Evolutionary conservation across 30 jellyfish, hydroid and myxozoan species (phyloP).

Genomic region (Pelagia noctiluca): DNA sequence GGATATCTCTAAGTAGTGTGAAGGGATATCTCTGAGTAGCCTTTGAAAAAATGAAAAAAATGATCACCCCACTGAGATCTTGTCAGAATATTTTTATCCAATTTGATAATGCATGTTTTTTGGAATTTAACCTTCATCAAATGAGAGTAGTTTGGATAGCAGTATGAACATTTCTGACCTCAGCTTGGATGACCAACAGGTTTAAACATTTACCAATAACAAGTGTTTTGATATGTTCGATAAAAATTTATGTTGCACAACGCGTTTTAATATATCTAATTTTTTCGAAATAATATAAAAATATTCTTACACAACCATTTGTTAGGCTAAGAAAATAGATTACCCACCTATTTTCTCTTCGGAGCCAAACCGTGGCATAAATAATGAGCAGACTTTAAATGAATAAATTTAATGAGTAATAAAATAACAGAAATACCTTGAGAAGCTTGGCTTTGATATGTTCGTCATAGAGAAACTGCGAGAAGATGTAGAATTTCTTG

Average conservation of each 20-base stretch:
- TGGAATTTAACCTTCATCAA: background rate
- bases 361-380: background rate
- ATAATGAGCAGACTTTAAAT: background rate
- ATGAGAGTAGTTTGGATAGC: background rate
- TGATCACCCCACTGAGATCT: too few relatives aligned
- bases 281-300: background rate
- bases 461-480: conserved; percentile 96
- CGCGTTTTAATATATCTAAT: background rate
- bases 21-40: too few relatives aligned
- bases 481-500: conserved; percentile 95
- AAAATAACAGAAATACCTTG: conserved; percentile 76
- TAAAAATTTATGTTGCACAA: too few relatives aligned
- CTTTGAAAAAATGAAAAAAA: too few relatives aligned
- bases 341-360: background rate
- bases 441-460: conserved; percentile 94
- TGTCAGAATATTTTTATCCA: background rate
- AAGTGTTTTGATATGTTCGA: too few relatives aligned
- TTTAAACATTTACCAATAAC: too few relatives aligned
- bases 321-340: background rate
- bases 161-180: too few relatives aligned
- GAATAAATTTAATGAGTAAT: background rate
- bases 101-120: too few relatives aligned
- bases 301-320: background rate
- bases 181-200: too few relatives aligned
- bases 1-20: background rate